Evolutionary conservation across 2,797 vertebrate species (phyloP).

Genomic region (Leucoraja ocellata): DNA sequence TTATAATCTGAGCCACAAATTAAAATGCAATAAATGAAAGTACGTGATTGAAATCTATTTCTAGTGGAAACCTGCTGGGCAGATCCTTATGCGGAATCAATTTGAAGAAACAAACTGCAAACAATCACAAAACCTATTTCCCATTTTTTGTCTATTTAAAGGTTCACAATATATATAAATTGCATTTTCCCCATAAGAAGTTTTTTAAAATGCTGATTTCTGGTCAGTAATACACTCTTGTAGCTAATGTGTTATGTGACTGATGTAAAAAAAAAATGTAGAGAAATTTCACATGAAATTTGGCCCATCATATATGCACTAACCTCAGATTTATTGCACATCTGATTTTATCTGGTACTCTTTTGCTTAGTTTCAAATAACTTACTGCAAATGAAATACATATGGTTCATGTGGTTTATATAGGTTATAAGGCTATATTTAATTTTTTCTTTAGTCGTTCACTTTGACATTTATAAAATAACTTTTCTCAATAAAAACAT

Average conservation of each 20-base stretch:
- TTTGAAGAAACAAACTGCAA: neutral
- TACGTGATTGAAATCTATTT: neutral
- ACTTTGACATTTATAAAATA: neutral
- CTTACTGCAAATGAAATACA: neutral
- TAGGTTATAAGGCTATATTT: neutral
- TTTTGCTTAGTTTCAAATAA: neutral
- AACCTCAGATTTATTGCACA: neutral
- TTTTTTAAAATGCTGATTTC: constrained; percentile 45
- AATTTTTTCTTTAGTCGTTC: neutral
- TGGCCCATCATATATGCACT: neutral
- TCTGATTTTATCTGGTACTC: neutral
- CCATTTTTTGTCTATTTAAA: constrained; percentile 52
- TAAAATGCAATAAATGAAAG: neutral
- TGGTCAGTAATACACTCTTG: constrained; percentile 47
- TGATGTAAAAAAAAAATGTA: neutral
- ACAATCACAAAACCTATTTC: constrained; percentile 48
- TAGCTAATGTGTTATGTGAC: neutral
- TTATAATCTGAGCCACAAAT: neutral
- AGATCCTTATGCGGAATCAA: neutral
- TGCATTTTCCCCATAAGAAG: constrained; percentile 54
- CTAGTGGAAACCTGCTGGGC: neutral
- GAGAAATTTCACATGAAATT: neutral
- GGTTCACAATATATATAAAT: constrained; percentile 52
- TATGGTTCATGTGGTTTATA: neutral
- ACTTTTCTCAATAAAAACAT: too few relatives aligned